Conservation (phyloP, 2,113 vertebrate species). For the Pterocles orientalis region DNA sequence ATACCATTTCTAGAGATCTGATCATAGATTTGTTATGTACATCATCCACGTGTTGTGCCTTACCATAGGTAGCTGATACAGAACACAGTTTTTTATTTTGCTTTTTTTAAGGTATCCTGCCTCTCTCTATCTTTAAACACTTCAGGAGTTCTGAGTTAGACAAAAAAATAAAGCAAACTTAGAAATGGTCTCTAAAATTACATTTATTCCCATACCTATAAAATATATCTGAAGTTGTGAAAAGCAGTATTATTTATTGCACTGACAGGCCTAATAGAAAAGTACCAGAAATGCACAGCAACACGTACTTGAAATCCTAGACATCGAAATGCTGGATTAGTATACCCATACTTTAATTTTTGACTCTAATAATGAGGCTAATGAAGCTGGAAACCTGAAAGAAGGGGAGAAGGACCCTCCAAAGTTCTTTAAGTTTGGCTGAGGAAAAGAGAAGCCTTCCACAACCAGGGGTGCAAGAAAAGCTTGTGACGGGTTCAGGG, state of each 20-base stretch:
- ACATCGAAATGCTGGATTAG: not conserved
- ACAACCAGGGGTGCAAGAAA: not conserved
- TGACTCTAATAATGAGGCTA: not conserved
- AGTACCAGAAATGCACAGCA: not conserved
- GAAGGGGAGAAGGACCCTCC: not conserved
- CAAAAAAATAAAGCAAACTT: not conserved
- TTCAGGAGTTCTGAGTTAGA: not conserved
- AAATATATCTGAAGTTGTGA: not conserved
- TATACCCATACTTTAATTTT: rapidly evolving
- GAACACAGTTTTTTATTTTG: not conserved
- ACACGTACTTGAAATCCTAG: not conserved
- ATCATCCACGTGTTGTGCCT: not conserved
- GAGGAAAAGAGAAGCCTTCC: not conserved
- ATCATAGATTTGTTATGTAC: not conserved
- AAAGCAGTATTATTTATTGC: not conserved
- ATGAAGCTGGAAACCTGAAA: not conserved
- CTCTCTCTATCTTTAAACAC: not conserved
- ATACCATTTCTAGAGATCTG: not conserved
- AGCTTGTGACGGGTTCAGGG: not conserved
- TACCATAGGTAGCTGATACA: not conserved
- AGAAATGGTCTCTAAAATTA: not conserved
- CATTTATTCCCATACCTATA: not conserved
- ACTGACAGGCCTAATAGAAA: not conserved
- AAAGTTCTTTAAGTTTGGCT: not conserved
- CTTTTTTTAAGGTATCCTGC: not conserved